These are phyloP conservation scores for Ophion obscuratus DNA, from an alignment of 2,888 invertebrate species.

Conservation along the genomic window DNA sequence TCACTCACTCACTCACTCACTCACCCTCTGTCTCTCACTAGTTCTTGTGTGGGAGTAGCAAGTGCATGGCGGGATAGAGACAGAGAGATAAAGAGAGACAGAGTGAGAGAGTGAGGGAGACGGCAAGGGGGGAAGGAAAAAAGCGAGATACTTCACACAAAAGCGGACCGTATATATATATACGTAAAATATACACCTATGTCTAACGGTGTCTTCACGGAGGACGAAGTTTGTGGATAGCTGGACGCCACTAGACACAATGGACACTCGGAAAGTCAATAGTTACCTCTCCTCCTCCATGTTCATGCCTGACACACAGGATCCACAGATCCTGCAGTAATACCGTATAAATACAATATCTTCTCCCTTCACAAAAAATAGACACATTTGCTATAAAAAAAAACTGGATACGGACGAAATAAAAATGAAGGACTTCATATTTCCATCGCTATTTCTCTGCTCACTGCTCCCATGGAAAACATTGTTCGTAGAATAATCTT, in stretches of 20 bases:
- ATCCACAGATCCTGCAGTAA: neutral
- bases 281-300: slow-evolving; percentile 62
- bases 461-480: no score
- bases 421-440: no score
- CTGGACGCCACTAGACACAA: slow-evolving; percentile 64
- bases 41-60: slow-evolving; percentile 1
- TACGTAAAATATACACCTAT: slow-evolving; percentile 8
- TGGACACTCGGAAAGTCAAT: slow-evolving; percentile 60
- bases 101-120: neutral
- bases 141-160: neutral
- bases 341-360: neutral
- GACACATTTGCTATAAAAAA: neutral
- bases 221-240: slow-evolving; percentile 58
- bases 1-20: neutral
- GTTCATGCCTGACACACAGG: slow-evolving; percentile 62
- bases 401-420: no score
- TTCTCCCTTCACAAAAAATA: neutral
- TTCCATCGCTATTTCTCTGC: no score
- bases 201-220: slow-evolving; percentile 13
- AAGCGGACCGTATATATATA: neutral
- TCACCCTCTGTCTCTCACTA: neutral
- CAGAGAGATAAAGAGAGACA: neutral
- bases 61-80: neutral
- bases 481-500: no score
- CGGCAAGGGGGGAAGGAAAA: neutral